A percentile compares a stretch with the other conserved stretches of the same genome.
These are phyloP conservation scores for Bombycilla garrulus DNA, from an alignment of 2,113 vertebrate species.

Conservation along the genomic window DNA sequence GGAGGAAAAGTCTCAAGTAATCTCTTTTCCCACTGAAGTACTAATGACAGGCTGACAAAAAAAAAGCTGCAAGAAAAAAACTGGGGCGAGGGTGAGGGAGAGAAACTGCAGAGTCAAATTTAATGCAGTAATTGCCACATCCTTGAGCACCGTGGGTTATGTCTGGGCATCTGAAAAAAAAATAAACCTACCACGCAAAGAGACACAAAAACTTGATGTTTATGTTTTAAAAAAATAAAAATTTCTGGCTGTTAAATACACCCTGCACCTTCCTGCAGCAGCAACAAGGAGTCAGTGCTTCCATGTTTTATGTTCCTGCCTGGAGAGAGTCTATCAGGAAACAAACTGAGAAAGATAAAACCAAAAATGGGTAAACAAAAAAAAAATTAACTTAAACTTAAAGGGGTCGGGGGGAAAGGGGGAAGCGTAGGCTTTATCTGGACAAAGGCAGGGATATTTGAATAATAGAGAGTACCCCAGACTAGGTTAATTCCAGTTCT, in stretches of 20 bases:
- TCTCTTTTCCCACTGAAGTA: constrained; percentile 27
- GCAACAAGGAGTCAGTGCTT: background rate
- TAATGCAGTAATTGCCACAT: constrained; percentile 29
- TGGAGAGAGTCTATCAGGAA: background rate
- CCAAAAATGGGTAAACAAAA: background rate
- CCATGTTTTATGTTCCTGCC: background rate
- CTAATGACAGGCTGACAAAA: constrained; percentile 35
- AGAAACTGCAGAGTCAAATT: constrained; percentile 5
- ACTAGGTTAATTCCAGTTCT: constrained; percentile 62
- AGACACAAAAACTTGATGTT: background rate
- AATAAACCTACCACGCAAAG: background rate
- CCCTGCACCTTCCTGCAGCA: background rate
- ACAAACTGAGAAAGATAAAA: background rate
- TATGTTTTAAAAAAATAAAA: background rate
- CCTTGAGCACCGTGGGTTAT: background rate
- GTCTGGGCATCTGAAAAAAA: background rate
- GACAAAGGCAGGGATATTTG: constrained; percentile 88
- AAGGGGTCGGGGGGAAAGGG: background rate
- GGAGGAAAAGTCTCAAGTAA: constrained; percentile 51
- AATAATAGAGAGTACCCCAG: constrained; percentile 80
- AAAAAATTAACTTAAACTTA: background rate
- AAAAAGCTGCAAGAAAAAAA: constrained; percentile 28
- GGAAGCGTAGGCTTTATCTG: constrained; percentile 17
- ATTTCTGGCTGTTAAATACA: background rate
- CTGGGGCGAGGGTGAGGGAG: background rate